These are phyloP conservation scores for Spongilla lacustris DNA, from an alignment of 37 sponge, comb jelly and placozoan genomes.

Conservation along the genomic window DNA sequence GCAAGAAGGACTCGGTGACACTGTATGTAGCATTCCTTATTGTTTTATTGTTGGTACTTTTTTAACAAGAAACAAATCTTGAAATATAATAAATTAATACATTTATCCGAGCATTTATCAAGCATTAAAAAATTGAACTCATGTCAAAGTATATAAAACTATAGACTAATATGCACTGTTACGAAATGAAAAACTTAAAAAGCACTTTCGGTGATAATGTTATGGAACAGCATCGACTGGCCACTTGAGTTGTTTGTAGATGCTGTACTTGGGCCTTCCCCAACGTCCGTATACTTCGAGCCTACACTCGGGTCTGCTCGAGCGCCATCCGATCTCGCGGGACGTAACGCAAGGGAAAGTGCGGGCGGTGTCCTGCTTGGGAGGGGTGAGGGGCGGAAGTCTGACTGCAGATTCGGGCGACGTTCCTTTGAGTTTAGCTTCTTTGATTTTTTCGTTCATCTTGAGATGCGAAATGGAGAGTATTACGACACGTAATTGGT, in stretches of 20 bases:
- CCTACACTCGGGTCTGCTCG: slow-evolving; percentile 19
- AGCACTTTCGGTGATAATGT: no score
- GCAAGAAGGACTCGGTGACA: not conserved
- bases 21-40: not conserved
- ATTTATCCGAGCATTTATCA: not conserved
- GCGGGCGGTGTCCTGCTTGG: slow-evolving; percentile 36
- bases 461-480: not conserved
- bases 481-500: not conserved
- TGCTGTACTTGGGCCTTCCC: slow-evolving; percentile 70
- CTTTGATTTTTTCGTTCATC: slow-evolving; percentile 2
- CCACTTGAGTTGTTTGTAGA: slow-evolving; percentile 82
- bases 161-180: not conserved
- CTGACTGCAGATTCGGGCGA: slow-evolving; percentile 30
- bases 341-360: slow-evolving; percentile 70
- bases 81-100: not conserved
- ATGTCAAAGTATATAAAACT: no score
- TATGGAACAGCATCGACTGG: slow-evolving; percentile 81
- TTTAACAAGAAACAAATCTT: not conserved
- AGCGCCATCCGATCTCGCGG: slow-evolving; percentile 82
- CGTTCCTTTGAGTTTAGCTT: not conserved
- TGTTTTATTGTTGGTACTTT: not conserved
- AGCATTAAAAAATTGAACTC: not conserved
- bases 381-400: slow-evolving; percentile 64
- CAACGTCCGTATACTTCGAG: slow-evolving; percentile 78
- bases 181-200: no score